phyloP scores from a whole-genome alignment of 2,113 vertebrate genomes.

The Pseudolaguvia tuberculata region DNA sequence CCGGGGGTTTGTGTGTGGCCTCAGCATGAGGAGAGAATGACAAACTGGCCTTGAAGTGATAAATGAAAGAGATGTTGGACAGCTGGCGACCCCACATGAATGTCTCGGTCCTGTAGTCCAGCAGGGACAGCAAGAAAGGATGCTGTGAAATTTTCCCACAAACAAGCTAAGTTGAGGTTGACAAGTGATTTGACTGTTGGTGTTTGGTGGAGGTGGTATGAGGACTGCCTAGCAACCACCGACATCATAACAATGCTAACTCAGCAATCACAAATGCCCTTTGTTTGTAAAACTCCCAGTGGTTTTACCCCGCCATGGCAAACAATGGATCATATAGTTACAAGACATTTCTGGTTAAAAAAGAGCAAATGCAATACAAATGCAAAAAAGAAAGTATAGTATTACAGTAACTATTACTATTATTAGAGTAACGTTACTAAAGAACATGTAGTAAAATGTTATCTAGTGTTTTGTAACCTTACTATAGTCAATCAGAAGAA shows the following conservation, averaged over 20 bases:
- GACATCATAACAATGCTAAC: constrained; percentile 11
- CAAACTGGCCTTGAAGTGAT: constrained; percentile 32
- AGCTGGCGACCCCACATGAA: constrained; percentile 40
- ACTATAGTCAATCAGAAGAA: too few relatives aligned
- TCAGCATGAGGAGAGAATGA: constrained; percentile 28
- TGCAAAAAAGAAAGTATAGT: too few relatives aligned
- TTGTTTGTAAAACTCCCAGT: not conserved
- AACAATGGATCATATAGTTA: not conserved
- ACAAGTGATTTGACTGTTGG: constrained; percentile 5
- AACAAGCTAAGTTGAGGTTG: constrained; percentile 21
- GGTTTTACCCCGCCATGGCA: not conserved
- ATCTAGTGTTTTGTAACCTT: too few relatives aligned
- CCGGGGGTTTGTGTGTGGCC: constrained; percentile 14
- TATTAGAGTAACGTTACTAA: too few relatives aligned
- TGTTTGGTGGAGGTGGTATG: constrained; percentile 7
- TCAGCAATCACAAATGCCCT: not conserved
- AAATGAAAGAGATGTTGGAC: constrained; percentile 39
- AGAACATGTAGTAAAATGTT: too few relatives aligned
- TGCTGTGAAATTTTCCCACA: constrained; percentile 12
- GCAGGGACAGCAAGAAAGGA: constrained; percentile 30
- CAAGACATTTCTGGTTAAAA: not conserved
- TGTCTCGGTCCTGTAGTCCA: constrained; percentile 9
- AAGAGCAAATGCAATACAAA: too few relatives aligned
- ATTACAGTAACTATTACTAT: too few relatives aligned
- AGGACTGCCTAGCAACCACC: constrained; percentile 18